Evolutionary conservation across 2,113 vertebrate species (phyloP).

Genomic region (Caranx ignobilis): DNA sequence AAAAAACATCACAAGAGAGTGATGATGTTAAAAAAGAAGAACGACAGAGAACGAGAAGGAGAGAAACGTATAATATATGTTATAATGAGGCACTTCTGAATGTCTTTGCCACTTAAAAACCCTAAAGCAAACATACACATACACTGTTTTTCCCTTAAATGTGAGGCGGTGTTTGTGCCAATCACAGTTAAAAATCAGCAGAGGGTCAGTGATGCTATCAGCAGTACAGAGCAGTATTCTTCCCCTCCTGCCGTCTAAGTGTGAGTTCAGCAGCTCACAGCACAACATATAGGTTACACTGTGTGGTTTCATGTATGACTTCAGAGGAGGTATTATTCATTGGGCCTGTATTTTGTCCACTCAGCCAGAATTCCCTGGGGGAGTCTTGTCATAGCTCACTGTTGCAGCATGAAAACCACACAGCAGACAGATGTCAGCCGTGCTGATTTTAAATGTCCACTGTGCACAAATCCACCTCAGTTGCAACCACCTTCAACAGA

Average conservation of each 20-base stretch:
- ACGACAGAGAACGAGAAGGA: neutral
- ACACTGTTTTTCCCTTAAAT: neutral
- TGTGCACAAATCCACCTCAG: neutral
- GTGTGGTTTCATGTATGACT: constrained; percentile 37
- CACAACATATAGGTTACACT: constrained; percentile 19
- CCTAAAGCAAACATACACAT: neutral
- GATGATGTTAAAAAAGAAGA: neutral
- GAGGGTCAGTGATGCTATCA: constrained; percentile 11
- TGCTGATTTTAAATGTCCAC: constrained; percentile 38
- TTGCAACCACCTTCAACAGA: neutral
- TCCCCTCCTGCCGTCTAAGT: constrained; percentile 11
- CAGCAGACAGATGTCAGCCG: constrained; percentile 39
- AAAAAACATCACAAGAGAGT: neutral
- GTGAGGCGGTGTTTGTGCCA: neutral
- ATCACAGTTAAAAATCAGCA: neutral
- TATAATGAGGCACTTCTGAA: neutral
- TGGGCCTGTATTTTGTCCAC: constrained; percentile 59
- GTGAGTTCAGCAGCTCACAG: constrained; percentile 22
- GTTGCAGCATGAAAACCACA: constrained; percentile 58
- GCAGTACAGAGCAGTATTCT: neutral
- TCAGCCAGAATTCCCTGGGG: constrained; percentile 54
- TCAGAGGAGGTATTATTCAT: constrained; percentile 31
- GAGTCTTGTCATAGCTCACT: constrained; percentile 54
- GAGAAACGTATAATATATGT: neutral
- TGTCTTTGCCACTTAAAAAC: neutral